These are phyloP conservation scores for Drosophila melanogaster DNA, from an alignment of 1,140 invertebrate genomes.

Conservation along the genomic window DNA sequence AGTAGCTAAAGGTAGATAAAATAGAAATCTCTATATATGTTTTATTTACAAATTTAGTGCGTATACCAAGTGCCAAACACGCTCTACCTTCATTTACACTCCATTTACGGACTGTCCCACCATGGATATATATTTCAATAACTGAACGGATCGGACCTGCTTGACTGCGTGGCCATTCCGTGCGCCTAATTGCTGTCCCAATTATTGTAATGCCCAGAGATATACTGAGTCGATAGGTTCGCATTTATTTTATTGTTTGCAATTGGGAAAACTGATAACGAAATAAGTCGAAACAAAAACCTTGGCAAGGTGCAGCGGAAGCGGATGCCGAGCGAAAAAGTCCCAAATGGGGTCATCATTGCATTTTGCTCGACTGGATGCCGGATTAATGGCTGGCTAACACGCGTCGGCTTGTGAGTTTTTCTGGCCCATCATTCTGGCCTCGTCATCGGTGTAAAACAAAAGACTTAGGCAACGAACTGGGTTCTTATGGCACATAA, in stretches of 20 bases:
- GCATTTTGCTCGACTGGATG: slow-evolving; percentile 52
- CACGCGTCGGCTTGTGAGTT: slow-evolving; percentile 51
- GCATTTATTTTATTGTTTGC: slow-evolving; percentile 41
- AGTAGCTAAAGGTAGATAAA: too few relatives aligned
- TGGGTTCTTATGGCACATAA: slow-evolving; percentile 35
- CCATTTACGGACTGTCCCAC: slow-evolving; percentile 1
- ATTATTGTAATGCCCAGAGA: slow-evolving; percentile 49
- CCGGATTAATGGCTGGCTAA: slow-evolving; percentile 57
- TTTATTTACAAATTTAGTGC: not conserved
- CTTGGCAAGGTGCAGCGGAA: slow-evolving; percentile 73
- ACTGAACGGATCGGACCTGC: slow-evolving; percentile 43
- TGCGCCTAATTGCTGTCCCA: slow-evolving; percentile 72
- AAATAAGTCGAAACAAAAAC: slow-evolving; percentile 28
- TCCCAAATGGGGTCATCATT: slow-evolving; percentile 44
- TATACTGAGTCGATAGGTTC: slow-evolving; percentile 50
- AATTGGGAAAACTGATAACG: slow-evolving; percentile 51
- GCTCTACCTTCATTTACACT: not conserved
- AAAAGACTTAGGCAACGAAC: slow-evolving; percentile 79
- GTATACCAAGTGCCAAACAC: too few relatives aligned
- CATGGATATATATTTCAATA: slow-evolving; percentile 26
- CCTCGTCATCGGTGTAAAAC: slow-evolving; percentile 54
- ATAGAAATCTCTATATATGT: not conserved
- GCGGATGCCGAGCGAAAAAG: slow-evolving; percentile 53
- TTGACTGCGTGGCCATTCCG: slow-evolving; percentile 56
- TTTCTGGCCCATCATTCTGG: slow-evolving; percentile 25